Conservation (phyloP, 1,140 invertebrate species). For the Calephelis nemesis region DNA sequence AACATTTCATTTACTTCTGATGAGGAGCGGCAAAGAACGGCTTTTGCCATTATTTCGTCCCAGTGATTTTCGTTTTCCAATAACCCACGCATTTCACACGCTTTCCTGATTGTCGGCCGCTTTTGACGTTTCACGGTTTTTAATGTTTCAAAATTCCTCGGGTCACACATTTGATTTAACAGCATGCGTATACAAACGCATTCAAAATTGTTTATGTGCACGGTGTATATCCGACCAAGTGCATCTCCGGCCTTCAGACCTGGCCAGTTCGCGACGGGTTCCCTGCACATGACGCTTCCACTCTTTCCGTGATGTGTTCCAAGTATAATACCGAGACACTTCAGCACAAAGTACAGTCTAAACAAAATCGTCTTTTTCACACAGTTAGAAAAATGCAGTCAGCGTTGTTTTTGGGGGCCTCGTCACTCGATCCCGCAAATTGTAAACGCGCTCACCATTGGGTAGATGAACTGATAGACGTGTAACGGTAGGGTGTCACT, state of each 20-base stretch:
- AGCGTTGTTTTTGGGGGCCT: slow-evolving; percentile 47
- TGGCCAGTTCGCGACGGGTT: slow-evolving; percentile 33
- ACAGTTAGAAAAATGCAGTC: slow-evolving; percentile 48
- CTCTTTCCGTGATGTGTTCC: background rate
- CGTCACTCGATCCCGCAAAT: slow-evolving; percentile 28
- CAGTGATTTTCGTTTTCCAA: slow-evolving; percentile 44
- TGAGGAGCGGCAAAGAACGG: slow-evolving; percentile 33
- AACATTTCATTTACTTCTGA: slow-evolving; percentile 38
- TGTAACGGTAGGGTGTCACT: slow-evolving; percentile 37
- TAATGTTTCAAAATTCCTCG: too few relatives aligned
- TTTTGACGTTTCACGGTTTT: slow-evolving; percentile 11
- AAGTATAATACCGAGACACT: slow-evolving; percentile 31
- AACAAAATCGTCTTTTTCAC: slow-evolving; percentile 36
- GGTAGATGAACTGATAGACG: slow-evolving; percentile 36
- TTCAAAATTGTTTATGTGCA: slow-evolving; percentile 41
- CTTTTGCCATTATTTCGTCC: slow-evolving; percentile 41
- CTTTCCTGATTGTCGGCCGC: slow-evolving; percentile 33
- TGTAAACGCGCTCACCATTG: slow-evolving; percentile 38
- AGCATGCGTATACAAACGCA: slow-evolving; percentile 44
- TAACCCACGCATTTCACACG: slow-evolving; percentile 35
- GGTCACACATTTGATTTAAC: slow-evolving; percentile 32
- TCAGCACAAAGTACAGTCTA: slow-evolving; percentile 36
- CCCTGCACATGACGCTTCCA: slow-evolving; percentile 27
- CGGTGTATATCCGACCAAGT: slow-evolving; percentile 32
- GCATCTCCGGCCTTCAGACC: slow-evolving; percentile 28